Percentiles rank a stretch among this genome's conserved stretches.
These are phyloP conservation scores for Schizaphis graminum DNA, from an alignment of 2,888 invertebrate species.

Conservation along the genomic window DNA sequence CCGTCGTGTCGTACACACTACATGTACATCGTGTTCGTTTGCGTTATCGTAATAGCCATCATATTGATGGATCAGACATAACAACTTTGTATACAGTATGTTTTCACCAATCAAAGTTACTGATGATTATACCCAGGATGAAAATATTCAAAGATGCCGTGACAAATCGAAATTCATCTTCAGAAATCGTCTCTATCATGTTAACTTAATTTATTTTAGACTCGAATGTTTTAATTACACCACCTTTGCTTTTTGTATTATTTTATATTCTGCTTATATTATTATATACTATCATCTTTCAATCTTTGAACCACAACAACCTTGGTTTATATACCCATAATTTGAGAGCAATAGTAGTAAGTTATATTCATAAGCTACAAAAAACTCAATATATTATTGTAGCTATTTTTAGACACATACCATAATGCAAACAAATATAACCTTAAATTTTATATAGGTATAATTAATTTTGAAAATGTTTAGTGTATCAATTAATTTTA, in stretches of 20 bases:
- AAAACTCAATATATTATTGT: not conserved
- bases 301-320: not conserved
- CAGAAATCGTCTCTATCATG: not conserved
- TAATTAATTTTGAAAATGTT: not conserved
- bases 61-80: too few relatives aligned
- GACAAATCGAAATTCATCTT: not conserved
- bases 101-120: not conserved
- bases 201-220: not conserved
- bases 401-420: not conserved
- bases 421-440: not conserved
- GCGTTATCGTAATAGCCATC: too few relatives aligned
- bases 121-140: not conserved
- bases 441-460: not conserved
- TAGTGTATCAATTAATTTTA: not conserved
- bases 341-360: not conserved
- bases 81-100: too few relatives aligned
- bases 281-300: not conserved
- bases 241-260: too few relatives aligned
- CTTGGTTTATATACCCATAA: not conserved
- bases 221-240: not conserved
- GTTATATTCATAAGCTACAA: not conserved
- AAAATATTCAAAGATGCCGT: not conserved
- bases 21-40: not conserved
- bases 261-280: not conserved
- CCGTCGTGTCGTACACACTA: not conserved